Evolutionary conservation across 2,113 vertebrate species (phyloP).

Genomic region (Chrysochloris asiatica): DNA sequence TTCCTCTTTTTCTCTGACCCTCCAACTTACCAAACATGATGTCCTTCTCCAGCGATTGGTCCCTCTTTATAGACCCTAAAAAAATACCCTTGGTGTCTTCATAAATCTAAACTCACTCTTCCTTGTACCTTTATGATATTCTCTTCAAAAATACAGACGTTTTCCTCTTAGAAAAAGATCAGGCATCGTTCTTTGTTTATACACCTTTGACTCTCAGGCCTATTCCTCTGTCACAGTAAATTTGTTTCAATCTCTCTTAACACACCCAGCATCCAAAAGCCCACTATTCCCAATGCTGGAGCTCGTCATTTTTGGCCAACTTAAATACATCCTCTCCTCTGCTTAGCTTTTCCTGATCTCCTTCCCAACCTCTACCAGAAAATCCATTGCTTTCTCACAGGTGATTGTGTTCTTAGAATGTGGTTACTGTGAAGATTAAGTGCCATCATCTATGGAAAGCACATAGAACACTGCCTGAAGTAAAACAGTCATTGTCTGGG

Average conservation of each 20-base stretch:
- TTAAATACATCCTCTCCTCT: neutral
- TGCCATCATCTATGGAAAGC: neutral
- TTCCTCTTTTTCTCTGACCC: too few species aligned
- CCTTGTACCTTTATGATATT: neutral
- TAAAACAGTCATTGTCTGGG: neutral
- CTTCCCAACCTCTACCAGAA: neutral
- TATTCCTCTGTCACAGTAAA: neutral
- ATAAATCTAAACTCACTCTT: conserved; percentile 14
- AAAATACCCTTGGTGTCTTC: neutral
- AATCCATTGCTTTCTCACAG: neutral
- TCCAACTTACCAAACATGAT: too few species aligned
- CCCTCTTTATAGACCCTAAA: neutral
- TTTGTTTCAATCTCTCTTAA: neutral
- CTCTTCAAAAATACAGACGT: too few species aligned
- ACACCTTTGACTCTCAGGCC: neutral
- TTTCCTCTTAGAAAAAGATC: too few species aligned
- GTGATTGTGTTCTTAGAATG: neutral
- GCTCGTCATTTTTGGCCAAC: neutral
- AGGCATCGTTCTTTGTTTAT: too few species aligned
- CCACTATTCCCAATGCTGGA: neutral
- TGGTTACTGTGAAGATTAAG: neutral
- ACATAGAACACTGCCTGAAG: neutral
- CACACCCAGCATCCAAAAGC: too few species aligned
- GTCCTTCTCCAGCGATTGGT: too few species aligned
- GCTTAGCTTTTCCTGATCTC: neutral